Conservation (phyloP, 2,888 invertebrate species). For the Ectobius pallidus region DNA sequence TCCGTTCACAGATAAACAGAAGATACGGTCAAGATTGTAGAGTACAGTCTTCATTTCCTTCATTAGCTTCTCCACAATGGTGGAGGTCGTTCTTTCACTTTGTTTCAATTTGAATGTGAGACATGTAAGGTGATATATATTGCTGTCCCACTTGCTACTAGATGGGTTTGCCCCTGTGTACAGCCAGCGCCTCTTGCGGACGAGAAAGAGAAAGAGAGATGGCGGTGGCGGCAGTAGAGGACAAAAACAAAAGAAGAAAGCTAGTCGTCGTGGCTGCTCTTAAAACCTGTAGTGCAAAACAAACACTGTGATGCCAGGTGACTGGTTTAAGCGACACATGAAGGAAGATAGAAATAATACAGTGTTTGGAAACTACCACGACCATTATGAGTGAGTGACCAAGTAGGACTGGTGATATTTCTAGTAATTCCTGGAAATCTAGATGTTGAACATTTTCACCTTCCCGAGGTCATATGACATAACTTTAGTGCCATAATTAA, state of each 20-base stretch:
- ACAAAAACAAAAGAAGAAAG: conserved; percentile 31
- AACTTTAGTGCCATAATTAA: too few relatives aligned
- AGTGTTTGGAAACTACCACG: conserved; percentile 13
- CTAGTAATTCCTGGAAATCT: too few relatives aligned
- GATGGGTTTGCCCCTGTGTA: background rate
- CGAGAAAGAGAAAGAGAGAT: conserved; percentile 14
- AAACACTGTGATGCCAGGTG: conserved; percentile 22
- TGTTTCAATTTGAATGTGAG: background rate
- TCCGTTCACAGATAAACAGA: too few relatives aligned
- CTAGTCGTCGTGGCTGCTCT: conserved; percentile 26
- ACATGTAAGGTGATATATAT: background rate
- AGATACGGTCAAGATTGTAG: too few relatives aligned
- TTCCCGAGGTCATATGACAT: too few relatives aligned
- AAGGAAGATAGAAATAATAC: background rate
- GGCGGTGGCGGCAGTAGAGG: conserved; percentile 21
- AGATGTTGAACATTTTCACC: too few relatives aligned
- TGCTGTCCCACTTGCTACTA: background rate
- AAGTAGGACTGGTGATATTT: too few relatives aligned
- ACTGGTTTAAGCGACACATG: conserved; percentile 29
- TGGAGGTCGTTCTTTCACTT: background rate
- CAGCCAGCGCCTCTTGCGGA: conserved; percentile 10
- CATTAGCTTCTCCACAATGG: background rate
- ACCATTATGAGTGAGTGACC: too few relatives aligned
- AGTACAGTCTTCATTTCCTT: background rate
- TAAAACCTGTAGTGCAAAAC: conserved; percentile 31